A percentile compares a stretch with the other conserved stretches of the same genome.
These are phyloP conservation scores for Rousettus leschenaultii DNA, from an alignment of 2,113 vertebrate genomes.

Conservation along the genomic window DNA sequence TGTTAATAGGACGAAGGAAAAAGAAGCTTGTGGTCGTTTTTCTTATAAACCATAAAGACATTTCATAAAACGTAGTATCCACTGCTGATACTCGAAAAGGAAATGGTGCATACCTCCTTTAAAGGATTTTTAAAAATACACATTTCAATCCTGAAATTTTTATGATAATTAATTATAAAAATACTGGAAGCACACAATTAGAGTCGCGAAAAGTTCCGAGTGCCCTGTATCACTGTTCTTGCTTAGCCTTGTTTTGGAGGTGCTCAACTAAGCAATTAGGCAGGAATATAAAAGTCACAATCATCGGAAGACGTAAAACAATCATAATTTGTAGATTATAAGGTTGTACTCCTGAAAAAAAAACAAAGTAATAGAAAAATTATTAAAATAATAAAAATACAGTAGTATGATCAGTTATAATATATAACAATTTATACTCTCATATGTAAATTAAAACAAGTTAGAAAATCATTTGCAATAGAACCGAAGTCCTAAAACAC, in stretches of 20 bases:
- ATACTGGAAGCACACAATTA: background rate
- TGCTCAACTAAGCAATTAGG: background rate
- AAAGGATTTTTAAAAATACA: background rate
- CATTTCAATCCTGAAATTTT: background rate
- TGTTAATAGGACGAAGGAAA: background rate
- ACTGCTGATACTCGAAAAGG: background rate
- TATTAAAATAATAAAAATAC: slow-evolving; percentile 10
- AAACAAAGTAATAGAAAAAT: background rate
- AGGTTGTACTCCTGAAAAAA: background rate
- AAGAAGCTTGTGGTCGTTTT: background rate
- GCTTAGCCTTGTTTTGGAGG: background rate
- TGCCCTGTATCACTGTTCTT: background rate
- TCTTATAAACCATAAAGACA: background rate
- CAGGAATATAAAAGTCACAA: background rate
- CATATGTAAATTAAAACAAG: background rate
- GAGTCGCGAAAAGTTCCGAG: background rate
- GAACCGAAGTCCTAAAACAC: background rate
- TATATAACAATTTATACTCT: background rate
- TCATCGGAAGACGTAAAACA: background rate
- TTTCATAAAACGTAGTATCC: background rate
- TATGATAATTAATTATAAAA: background rate
- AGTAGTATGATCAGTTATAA: background rate
- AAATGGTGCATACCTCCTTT: background rate
- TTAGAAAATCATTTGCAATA: background rate
- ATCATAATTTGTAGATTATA: background rate